Evolutionary conservation across 2,888 invertebrate genomes (phyloP).

Genomic region (Patella pellucida): DNA sequence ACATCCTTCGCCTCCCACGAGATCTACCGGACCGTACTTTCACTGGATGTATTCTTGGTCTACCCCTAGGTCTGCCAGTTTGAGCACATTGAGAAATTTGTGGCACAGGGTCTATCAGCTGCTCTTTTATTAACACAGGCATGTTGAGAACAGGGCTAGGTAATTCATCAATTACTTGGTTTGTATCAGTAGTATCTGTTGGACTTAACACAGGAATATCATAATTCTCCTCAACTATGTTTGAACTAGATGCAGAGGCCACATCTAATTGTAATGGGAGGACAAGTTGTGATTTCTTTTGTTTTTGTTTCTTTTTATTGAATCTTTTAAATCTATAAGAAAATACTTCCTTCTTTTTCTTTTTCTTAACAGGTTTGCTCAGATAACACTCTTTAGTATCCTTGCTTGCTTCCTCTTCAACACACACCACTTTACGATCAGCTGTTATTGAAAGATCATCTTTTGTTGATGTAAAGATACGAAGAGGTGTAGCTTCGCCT

Average conservation of each 20-base stretch:
- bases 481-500: background rate
- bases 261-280: background rate
- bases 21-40: background rate
- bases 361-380: background rate
- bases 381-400: background rate
- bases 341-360: too few species aligned
- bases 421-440: background rate
- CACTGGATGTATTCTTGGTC: background rate
- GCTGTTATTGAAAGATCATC: background rate
- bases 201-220: slow-evolving; percentile 8
- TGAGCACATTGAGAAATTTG: background rate
- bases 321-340: background rate
- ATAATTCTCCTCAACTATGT: background rate
- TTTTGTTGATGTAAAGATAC: background rate
- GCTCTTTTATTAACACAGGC: background rate
- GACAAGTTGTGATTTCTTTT: background rate
- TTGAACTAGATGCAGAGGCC: background rate
- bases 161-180: background rate
- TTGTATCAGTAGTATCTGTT: background rate
- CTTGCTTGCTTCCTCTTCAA: background rate
- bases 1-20: background rate
- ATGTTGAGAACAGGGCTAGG: background rate
- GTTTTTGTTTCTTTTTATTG: background rate
- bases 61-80: background rate
- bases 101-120: background rate